A percentile compares a stretch with the other conserved stretches of the same genome.
Conservation (phyloP, 1,140 invertebrate species). For the Drosophila kanapiae region DNA sequence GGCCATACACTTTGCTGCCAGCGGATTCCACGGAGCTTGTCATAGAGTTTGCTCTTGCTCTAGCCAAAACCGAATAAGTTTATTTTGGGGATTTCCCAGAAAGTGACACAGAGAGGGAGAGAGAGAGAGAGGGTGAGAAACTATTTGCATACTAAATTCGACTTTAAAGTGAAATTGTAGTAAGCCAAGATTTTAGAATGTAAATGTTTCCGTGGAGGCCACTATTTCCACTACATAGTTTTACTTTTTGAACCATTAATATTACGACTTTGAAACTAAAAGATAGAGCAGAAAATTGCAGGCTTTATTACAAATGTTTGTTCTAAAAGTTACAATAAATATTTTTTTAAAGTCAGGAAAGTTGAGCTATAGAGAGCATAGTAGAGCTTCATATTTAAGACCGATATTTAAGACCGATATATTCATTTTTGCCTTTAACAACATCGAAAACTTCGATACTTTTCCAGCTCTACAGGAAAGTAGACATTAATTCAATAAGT, state of each 20-base stretch:
- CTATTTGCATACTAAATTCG: conserved; percentile 26
- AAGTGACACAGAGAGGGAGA: background rate
- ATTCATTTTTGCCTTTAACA: too few relatives aligned
- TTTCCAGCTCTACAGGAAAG: too few relatives aligned
- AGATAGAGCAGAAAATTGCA: background rate
- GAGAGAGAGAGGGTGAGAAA: background rate
- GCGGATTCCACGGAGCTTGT: conserved; percentile 33
- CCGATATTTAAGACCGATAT: too few relatives aligned
- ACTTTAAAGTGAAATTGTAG: conserved; percentile 17
- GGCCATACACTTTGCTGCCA: conserved; percentile 28
- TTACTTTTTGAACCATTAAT: too few relatives aligned
- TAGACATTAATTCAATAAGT: too few relatives aligned
- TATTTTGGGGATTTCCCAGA: conserved; percentile 21
- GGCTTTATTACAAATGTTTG: background rate
- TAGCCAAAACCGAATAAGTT: conserved; percentile 26
- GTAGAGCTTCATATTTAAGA: too few relatives aligned
- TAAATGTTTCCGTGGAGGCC: background rate
- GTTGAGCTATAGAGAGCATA: too few relatives aligned
- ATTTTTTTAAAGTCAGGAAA: background rate
- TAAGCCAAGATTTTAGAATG: conserved; percentile 9
- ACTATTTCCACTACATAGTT: too few relatives aligned
- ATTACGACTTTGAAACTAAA: background rate
- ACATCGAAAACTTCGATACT: too few relatives aligned
- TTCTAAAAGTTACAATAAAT: background rate
- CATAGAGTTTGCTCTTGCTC: conserved; percentile 29